Percentiles rank a stretch among this genome's conserved stretches.
Evolutionary conservation across 2,888 invertebrate genomes (phyloP).

Genomic region (Uloborus plumipes): DNA sequence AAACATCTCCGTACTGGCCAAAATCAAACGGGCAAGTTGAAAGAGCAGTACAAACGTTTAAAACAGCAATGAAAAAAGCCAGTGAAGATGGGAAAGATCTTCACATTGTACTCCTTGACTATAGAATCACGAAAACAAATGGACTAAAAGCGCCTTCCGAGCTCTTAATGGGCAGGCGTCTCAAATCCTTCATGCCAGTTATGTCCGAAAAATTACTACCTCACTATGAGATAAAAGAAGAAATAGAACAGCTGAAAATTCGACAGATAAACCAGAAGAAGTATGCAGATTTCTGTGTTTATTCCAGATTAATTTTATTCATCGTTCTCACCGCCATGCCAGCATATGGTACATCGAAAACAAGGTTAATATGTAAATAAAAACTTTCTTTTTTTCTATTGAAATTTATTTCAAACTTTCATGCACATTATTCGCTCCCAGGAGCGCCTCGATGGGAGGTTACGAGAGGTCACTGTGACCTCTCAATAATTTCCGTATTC

Average conservation of each 20-base stretch:
- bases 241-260: not conserved
- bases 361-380: too few relatives aligned
- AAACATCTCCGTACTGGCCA: constrained; percentile 21
- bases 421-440: too few relatives aligned
- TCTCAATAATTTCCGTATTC: too few relatives aligned
- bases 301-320: too few relatives aligned
- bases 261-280: not conserved
- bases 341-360: too few relatives aligned
- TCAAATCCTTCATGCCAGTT: constrained; percentile 4
- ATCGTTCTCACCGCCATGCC: too few relatives aligned
- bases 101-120: constrained; percentile 10
- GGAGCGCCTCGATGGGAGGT: too few relatives aligned
- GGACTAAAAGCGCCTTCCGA: not conserved
- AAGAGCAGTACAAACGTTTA: constrained; percentile 23
- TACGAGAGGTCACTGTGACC: too few relatives aligned
- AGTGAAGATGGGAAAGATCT: constrained; percentile 19
- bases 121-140: constrained; percentile 5
- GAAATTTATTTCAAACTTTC: too few relatives aligned
- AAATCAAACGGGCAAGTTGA: constrained; percentile 25
- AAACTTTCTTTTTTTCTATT: too few relatives aligned
- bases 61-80: constrained; percentile 12
- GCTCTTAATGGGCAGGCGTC: constrained; percentile 15
- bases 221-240: not conserved
- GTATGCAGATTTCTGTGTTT: not conserved
- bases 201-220: not conserved